Percentiles rank a stretch among this genome's conserved stretches.
phyloP scores from a whole-genome alignment of 2,797 vertebrate species.

The Syngnathus acus region DNA sequence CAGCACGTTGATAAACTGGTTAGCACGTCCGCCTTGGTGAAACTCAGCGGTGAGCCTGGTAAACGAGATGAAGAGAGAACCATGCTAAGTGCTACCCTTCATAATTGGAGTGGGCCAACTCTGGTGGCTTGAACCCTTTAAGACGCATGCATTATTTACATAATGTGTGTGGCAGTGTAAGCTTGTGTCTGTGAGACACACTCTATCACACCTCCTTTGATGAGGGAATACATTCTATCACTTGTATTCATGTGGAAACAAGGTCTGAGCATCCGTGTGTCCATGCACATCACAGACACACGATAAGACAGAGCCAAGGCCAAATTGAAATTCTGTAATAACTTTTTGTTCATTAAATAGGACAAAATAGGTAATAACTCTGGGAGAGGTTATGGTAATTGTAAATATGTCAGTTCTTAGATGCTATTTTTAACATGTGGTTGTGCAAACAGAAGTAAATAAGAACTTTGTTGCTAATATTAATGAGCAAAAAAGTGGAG shows the following conservation, averaged over 20 bases:
- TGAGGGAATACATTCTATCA: conserved; percentile 51
- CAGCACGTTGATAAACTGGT: no score
- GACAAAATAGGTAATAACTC: background rate
- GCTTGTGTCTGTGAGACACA: conserved; percentile 30
- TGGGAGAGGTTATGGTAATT: no score
- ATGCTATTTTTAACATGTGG: background rate
- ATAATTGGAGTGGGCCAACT: conserved; percentile 73
- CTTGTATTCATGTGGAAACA: conserved; percentile 54
- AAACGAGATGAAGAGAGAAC: background rate
- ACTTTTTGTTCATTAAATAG: background rate
- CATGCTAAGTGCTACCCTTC: conserved; percentile 35
- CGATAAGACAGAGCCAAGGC: background rate
- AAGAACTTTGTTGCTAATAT: background rate
- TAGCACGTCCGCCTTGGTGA: background rate
- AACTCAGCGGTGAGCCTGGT: conserved; percentile 1
- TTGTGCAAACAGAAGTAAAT: background rate
- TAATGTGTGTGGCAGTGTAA: conserved; percentile 34
- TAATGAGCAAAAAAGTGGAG: no score
- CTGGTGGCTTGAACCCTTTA: conserved; percentile 66
- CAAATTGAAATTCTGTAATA: background rate
- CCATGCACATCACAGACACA: conserved; percentile 24
- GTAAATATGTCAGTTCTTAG: no score
- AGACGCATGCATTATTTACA: conserved; percentile 75
- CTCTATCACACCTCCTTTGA: conserved; percentile 57
- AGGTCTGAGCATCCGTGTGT: conserved; percentile 31